phyloP scores from a whole-genome alignment of 1,140 invertebrate species.

The Araneus ventricosus region DNA sequence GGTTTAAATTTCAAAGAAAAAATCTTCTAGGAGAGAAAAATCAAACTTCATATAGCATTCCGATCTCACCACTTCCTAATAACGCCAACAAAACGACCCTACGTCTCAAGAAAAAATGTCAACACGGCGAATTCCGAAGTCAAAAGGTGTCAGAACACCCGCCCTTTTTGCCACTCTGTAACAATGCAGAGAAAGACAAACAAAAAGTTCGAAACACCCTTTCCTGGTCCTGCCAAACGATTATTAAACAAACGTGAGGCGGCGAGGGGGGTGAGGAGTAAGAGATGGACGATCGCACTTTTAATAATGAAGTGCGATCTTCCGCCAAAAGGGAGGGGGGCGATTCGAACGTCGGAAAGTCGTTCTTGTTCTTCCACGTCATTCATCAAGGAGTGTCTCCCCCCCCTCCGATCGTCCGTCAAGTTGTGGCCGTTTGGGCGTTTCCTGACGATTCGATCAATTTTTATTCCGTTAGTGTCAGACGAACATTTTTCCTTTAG shows the following conservation, averaged over 20 bases:
- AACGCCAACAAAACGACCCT: background rate
- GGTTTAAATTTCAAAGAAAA: too few species aligned
- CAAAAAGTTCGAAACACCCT: slow-evolving; percentile 5
- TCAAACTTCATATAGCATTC: too few species aligned
- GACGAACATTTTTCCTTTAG: slow-evolving; percentile 11
- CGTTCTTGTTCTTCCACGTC: slow-evolving; percentile 40
- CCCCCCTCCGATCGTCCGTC: slow-evolving; percentile 6
- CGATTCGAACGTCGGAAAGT: background rate
- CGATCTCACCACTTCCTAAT: background rate
- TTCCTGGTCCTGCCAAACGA: slow-evolving; percentile 4
- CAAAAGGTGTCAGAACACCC: background rate
- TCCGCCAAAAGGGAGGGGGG: background rate
- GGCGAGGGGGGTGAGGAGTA: background rate
- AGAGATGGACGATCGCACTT: slow-evolving; percentile 20
- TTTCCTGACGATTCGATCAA: slow-evolving; percentile 64
- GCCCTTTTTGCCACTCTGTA: slow-evolving; percentile 24
- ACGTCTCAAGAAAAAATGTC: background rate
- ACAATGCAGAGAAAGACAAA: background rate
- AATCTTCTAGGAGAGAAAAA: too few species aligned
- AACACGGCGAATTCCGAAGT: background rate
- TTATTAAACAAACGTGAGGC: slow-evolving; percentile 6
- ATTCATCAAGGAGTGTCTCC: slow-evolving; percentile 34
- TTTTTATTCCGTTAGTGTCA: slow-evolving; percentile 53
- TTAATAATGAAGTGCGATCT: background rate
- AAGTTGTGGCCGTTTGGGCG: slow-evolving; percentile 26